A percentile compares a stretch with the other conserved stretches of the same genome.
phyloP scores from a whole-genome alignment of 92 coral and sea anemone genomes.

The Porites lobata region DNA sequence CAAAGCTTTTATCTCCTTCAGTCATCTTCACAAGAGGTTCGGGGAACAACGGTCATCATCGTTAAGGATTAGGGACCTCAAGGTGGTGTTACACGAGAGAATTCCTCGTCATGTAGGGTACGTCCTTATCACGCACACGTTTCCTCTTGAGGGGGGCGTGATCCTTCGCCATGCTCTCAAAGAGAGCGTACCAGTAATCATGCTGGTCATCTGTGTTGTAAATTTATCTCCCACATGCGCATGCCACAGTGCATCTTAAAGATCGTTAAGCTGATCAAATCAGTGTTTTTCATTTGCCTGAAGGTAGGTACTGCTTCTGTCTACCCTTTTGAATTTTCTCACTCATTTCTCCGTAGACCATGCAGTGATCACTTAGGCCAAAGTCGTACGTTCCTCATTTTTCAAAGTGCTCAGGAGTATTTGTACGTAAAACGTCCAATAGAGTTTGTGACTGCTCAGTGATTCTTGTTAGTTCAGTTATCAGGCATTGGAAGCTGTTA shows the following conservation, averaged over 20 bases:
- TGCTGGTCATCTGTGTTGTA: conserved; percentile 44
- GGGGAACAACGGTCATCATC: too few species aligned
- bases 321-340: too few species aligned
- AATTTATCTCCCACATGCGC: conserved; percentile 66
- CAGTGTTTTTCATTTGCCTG: conserved; percentile 12
- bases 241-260: conserved; percentile 58
- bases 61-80: too few species aligned
- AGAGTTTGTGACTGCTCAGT: conserved; percentile 25
- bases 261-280: conserved; percentile 60
- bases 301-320: too few species aligned
- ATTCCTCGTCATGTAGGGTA: conserved; percentile 64
- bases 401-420: conserved; percentile 28
- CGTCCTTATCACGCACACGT: conserved; percentile 64
- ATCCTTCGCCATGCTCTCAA: conserved; percentile 44
- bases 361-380: too few species aligned
- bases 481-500: conserved; percentile 42
- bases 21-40: too few species aligned
- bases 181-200: conserved; percentile 45
- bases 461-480: conserved; percentile 57
- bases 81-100: too few species aligned
- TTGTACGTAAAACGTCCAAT: conserved; percentile 42
- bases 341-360: too few species aligned
- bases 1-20: too few species aligned
- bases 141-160: conserved; percentile 53
- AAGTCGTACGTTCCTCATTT: conserved; percentile 15